Evolutionary conservation across 53 echinoderm and acorn worm genomes (phyloP), one percentile per base, ranked within the genome.

Genomic region (Pentamera pediparva): DNA sequence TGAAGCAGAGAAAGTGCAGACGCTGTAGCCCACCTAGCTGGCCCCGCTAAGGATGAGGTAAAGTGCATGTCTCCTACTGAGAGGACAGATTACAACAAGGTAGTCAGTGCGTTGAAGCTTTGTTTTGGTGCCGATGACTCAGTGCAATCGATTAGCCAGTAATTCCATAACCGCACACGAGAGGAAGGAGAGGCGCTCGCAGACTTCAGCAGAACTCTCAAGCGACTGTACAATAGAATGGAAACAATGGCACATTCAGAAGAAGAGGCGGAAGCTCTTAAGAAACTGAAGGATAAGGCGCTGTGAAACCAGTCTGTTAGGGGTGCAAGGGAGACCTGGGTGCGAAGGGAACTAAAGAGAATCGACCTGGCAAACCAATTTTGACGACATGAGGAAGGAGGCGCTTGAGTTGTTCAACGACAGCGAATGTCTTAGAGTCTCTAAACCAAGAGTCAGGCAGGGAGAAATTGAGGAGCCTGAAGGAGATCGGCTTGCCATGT

Each of bases 31-130:
- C 84, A 84, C 12, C 25, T 78, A 19, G 61, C 65, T 24, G 73
- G 84, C 22, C 37, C 70, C 6, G 84, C 78, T 5, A 69, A 37
- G 26, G 78, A 84, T 12, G 84, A 78, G n/a, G 32, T 84, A 26
- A 10, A 13, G 2, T 78, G 84, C 29, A 35, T 56, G 31, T 18
- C 59, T 17, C 48, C 43, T 3, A 47, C 24, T 19, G 45, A 61
- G 4, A n/a, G 84, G 0, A 36, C 59, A 7, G 36, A 53, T 6
- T 60, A 13, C 32, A 8, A 41, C 17, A 69, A 51, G 32, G 33
- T 84, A 3, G 6, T 71, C 0, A 18, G 30, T 17, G 47, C 60
- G 4, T 35, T 78, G 27, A 28, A 50, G 11, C 48, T 52, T 0
- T 47, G 84, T 5, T 84, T 78, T 50, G 84, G 84, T 3, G 37